phyloP scores from a whole-genome alignment of 2,113 vertebrate species.

The Pandion haliaetus region DNA sequence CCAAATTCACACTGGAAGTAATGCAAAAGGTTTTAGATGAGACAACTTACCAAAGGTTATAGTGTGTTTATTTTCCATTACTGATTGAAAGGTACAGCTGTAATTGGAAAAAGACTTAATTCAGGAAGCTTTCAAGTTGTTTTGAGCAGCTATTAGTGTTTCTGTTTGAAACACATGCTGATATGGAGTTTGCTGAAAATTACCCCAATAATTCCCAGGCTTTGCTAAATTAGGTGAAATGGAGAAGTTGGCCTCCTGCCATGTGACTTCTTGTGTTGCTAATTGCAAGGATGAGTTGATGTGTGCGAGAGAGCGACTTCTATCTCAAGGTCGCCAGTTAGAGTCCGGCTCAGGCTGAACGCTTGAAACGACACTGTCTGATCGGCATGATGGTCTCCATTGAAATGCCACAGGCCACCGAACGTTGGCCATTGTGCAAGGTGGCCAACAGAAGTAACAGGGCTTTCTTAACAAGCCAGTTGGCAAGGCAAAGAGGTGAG shows the following conservation, averaged over 20 bases:
- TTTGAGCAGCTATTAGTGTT: not conserved
- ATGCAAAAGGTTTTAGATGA: not conserved
- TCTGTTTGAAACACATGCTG: not conserved
- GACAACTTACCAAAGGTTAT: not conserved
- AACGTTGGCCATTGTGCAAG: fast-evolving
- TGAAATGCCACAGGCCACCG: no score
- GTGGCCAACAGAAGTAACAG: not conserved
- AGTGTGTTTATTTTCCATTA: not conserved
- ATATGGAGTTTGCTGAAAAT: not conserved
- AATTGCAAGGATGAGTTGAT: not conserved
- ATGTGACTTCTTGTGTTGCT: not conserved
- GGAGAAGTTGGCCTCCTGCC: not conserved
- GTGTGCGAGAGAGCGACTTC: not conserved
- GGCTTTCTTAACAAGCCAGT: not conserved
- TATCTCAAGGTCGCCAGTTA: not conserved
- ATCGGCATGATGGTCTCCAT: fast-evolving
- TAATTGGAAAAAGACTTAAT: not conserved
- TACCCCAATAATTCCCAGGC: not conserved
- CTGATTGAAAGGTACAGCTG: not conserved
- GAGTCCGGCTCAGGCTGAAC: not conserved
- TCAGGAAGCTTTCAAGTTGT: not conserved
- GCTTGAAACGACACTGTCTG: fast-evolving
- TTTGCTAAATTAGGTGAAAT: not conserved
- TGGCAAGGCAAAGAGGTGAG: not conserved
- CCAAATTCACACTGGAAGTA: not conserved